A percentile compares a stretch with the other conserved stretches of the same genome.
Evolutionary conservation across 2,113 vertebrate species (phyloP).

Genomic region (rabbit (Oryctolagus cuniculus)): DNA sequence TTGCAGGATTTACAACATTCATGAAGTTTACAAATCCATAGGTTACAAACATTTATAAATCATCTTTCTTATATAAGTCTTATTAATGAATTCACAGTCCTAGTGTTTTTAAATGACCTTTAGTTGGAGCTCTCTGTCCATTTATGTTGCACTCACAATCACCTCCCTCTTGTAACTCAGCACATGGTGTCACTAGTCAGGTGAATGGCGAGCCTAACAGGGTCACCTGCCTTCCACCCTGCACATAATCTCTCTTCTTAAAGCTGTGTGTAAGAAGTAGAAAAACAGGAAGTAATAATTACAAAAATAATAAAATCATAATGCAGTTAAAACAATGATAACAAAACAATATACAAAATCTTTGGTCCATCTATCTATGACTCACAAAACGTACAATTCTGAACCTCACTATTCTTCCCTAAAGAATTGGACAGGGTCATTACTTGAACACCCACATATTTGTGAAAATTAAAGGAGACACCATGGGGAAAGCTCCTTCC

Average conservation of each 20-base stretch:
- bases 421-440: neutral
- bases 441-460: neutral
- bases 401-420: neutral
- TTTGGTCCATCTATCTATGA: neutral
- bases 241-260: neutral
- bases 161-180: neutral
- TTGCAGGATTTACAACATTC: neutral
- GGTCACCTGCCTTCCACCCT: neutral
- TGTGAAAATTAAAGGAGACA: neutral
- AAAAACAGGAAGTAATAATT: neutral
- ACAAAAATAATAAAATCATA: neutral
- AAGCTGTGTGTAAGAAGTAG: too few species aligned
- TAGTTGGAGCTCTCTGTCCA: neutral
- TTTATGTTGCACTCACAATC: neutral
- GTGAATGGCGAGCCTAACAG: accelerated
- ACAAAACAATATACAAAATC: neutral
- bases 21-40: neutral
- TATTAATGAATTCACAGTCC: neutral
- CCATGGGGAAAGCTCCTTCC: neutral
- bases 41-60: neutral
- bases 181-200: too few species aligned
- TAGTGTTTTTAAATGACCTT: neutral
- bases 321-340: neutral
- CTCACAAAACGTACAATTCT: neutral
- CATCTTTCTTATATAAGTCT: neutral